Conservation (phyloP, 2,113 vertebrate genomes). For the Pachyramphus minor region DNA sequence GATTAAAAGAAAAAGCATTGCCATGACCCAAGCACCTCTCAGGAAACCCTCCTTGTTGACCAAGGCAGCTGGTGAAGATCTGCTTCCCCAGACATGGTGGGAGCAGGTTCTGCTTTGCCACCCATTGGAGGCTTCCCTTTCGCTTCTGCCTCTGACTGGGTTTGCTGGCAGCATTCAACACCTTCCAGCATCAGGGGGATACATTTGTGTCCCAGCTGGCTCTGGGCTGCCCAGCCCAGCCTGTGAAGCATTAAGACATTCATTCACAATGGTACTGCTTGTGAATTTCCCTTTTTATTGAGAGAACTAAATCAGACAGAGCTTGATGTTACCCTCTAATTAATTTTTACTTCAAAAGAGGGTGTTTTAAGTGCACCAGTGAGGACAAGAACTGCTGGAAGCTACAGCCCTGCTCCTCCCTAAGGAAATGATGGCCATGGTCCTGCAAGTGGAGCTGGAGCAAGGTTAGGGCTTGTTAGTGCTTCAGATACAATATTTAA, state of each 20-base stretch:
- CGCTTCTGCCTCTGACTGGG: background rate
- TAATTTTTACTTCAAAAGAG: background rate
- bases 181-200: background rate
- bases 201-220: background rate
- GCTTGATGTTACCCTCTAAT: background rate
- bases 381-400: background rate
- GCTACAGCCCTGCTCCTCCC: background rate
- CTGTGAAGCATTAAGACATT: background rate
- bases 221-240: background rate
- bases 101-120: background rate
- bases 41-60: background rate
- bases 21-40: background rate
- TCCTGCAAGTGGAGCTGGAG: background rate
- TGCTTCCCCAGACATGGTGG: accelerated
- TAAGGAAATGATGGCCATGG: accelerated
- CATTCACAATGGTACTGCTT: background rate
- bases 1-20: background rate
- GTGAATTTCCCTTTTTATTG: background rate
- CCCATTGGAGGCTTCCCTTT: accelerated
- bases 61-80: background rate
- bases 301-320: background rate
- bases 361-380: background rate
- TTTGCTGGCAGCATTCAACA: background rate
- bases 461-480: background rate
- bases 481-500: background rate